phyloP scores from a whole-genome alignment of 2,797 vertebrate species.

The Enteromius viviparus region DNA sequence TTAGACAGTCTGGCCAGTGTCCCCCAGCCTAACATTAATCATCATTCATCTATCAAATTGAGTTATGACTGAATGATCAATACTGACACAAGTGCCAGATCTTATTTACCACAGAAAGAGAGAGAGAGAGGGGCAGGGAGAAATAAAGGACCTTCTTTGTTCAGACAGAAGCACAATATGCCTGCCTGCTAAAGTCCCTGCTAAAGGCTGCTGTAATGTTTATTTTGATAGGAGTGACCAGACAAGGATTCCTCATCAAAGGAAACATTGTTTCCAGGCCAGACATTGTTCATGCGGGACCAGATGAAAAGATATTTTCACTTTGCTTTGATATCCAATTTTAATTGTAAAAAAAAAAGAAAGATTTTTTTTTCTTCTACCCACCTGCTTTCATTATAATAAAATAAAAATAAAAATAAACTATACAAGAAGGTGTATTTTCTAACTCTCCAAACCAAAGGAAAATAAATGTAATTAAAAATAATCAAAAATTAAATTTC shows the following conservation, averaged over 20 bases:
- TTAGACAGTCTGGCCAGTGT: conserved; percentile 51
- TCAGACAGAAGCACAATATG: conserved; percentile 20
- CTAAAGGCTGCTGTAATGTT: conserved; percentile 16
- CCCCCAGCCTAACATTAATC: conserved; percentile 65
- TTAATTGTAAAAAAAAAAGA: neutral
- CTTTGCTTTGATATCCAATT: conserved; percentile 11
- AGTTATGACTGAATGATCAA: conserved; percentile 68
- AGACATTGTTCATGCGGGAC: neutral
- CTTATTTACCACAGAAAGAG: conserved; percentile 62
- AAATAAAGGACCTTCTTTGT: conserved; percentile 4
- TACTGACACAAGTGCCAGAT: conserved; percentile 61
- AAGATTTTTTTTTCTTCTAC: neutral
- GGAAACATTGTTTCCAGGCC: neutral
- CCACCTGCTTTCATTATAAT: neutral
- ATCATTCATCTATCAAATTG: conserved; percentile 65
- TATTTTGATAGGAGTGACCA: conserved; percentile 43
- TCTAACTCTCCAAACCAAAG: neutral
- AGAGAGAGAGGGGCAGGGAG: conserved; percentile 18
- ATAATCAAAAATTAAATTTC: neutral
- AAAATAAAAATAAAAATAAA: neutral
- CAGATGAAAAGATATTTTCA: conserved; percentile 33
- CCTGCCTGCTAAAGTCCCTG: conserved; percentile 21
- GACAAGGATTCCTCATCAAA: conserved; percentile 23
- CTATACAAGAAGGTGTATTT: neutral
- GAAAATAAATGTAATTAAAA: neutral